A percentile compares a stretch with the other conserved stretches of the same genome.
phyloP scores from a whole-genome alignment of 2,888 invertebrate species.

The Caenorhabditis sp. region DNA sequence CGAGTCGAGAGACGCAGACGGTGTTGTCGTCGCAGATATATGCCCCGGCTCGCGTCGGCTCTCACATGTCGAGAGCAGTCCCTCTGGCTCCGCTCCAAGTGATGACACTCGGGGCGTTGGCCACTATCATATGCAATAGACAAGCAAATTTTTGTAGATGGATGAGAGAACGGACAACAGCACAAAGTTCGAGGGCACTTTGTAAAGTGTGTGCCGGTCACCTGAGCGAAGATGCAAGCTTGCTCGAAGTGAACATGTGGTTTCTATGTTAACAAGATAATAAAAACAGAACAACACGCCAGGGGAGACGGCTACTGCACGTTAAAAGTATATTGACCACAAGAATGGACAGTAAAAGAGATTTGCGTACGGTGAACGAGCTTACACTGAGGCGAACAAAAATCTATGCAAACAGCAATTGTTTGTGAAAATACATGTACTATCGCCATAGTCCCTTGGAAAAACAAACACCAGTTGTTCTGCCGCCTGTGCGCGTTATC shows the following conservation, averaged over 20 bases:
- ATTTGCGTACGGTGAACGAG: background rate
- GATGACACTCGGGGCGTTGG: slow-evolving; percentile 46
- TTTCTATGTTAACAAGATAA: background rate
- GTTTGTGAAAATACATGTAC: slow-evolving; percentile 3
- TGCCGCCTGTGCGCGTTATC: background rate
- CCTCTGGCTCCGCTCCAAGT: slow-evolving; percentile 55
- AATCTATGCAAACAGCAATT: slow-evolving; percentile 6
- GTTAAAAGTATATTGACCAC: background rate
- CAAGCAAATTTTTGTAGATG: slow-evolving; percentile 22
- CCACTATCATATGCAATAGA: slow-evolving; percentile 32
- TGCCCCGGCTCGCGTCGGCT: slow-evolving; percentile 34
- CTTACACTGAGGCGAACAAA: background rate
- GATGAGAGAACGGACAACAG: slow-evolving; percentile 7
- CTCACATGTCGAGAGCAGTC: slow-evolving; percentile 57
- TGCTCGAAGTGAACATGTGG: background rate
- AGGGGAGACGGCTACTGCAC: background rate
- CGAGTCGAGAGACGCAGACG: slow-evolving; percentile 25
- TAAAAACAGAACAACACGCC: background rate
- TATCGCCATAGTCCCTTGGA: background rate
- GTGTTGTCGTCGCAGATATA: slow-evolving; percentile 43
- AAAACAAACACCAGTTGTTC: slow-evolving; percentile 15
- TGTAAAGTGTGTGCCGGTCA: slow-evolving; percentile 11
- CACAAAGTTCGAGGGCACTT: slow-evolving; percentile 44
- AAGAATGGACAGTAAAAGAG: background rate
- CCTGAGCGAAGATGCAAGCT: background rate